phyloP scores from a whole-genome alignment of 2,797 vertebrate genomes.

The Hemibagrus guttatus region DNA sequence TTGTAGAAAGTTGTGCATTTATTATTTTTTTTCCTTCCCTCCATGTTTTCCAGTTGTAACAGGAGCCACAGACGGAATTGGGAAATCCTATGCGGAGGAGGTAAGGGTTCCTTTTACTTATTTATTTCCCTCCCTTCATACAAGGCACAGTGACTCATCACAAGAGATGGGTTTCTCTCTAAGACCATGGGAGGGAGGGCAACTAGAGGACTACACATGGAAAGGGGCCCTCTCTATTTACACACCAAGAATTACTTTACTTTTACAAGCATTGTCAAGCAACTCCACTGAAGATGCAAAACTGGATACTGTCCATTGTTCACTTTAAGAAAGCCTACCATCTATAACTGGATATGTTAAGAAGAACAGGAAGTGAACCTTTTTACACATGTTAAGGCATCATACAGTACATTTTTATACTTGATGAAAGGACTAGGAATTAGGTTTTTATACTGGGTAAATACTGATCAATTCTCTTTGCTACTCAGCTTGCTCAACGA shows the following conservation, averaged over 20 bases:
- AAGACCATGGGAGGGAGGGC: conserved; percentile 60
- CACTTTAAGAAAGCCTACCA: neutral
- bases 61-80: conserved; percentile 95
- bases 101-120: conserved; percentile 74
- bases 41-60: conserved; percentile 84
- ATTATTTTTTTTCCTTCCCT: conserved; percentile 8
- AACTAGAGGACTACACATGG: conserved; percentile 58
- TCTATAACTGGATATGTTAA: neutral
- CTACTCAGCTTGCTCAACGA: conserved; percentile 82
- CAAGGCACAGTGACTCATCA: conserved; percentile 69
- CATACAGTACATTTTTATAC: neutral
- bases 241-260: conserved; percentile 7
- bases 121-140: conserved; percentile 65
- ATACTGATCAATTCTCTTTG: conserved; percentile 14
- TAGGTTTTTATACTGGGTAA: neutral
- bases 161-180: conserved; percentile 57
- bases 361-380: neutral
- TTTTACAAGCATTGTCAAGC: neutral
- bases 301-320: neutral
- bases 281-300: neutral
- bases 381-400: neutral
- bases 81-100: conserved; percentile 94
- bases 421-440: neutral
- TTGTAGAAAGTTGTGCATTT: neutral
- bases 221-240: conserved; percentile 44